These are phyloP conservation scores for Aplidium turbinatum DNA, from an alignment of 23 tunicate species.

Conservation along the genomic window DNA sequence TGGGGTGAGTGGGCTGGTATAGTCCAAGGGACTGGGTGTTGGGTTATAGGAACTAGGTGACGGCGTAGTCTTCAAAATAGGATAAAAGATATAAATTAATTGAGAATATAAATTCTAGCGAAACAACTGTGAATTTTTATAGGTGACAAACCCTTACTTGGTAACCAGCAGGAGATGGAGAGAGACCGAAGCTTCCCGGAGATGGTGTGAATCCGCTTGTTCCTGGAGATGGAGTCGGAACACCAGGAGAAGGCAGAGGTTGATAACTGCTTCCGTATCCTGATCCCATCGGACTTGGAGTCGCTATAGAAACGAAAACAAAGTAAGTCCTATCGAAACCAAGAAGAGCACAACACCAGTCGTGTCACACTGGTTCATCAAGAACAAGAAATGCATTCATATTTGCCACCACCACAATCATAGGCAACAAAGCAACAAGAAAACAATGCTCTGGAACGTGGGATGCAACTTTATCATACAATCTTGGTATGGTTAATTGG, in stretches of 20 bases:
- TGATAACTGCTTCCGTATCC: conserved; percentile 68
- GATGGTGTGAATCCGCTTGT: conserved; percentile 74
- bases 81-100: conserved; percentile 4
- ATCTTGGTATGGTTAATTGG: too few species aligned
- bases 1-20: conserved; percentile 93
- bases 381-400: too few species aligned
- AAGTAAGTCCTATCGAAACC: too few species aligned
- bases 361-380: too few species aligned
- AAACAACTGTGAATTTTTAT: too few species aligned
- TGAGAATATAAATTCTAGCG: background rate
- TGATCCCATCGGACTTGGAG: conserved; percentile 89
- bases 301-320: too few species aligned
- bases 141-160: too few species aligned
- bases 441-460: too few species aligned
- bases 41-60: conserved; percentile 67
- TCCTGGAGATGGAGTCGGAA: conserved; percentile 64
- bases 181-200: conserved; percentile 49
- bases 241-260: conserved; percentile 87
- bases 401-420: too few species aligned
- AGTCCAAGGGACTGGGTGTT: conserved; percentile 85
- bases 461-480: too few species aligned
- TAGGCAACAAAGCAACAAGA: too few species aligned
- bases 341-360: too few species aligned
- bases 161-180: conserved; percentile 12
- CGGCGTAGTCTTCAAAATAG: conserved; percentile 65